Percentiles rank a stretch among this genome's conserved stretches.
phyloP scores from a whole-genome alignment of 2,113 vertebrate species.

The Oreocharis arfaki region DNA sequence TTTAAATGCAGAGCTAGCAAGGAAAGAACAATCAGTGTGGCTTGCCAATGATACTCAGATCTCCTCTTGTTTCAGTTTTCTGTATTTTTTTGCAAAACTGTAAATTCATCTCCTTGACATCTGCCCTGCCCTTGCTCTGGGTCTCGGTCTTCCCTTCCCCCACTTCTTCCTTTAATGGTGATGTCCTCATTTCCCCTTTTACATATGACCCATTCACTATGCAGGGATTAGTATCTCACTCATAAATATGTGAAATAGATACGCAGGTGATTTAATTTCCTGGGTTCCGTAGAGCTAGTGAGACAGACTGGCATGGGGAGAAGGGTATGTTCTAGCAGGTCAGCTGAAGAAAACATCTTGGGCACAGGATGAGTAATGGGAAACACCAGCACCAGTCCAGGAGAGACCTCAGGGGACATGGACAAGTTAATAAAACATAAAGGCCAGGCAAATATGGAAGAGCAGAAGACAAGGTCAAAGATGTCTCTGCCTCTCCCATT shows the following conservation, averaged over 20 bases:
- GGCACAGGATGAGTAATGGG: neutral
- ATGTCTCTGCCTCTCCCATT: neutral
- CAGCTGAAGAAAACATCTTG: neutral
- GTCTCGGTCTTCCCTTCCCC: neutral
- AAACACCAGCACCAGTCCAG: neutral
- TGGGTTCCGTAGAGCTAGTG: neutral
- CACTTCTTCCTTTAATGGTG: neutral
- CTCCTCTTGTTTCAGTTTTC: neutral
- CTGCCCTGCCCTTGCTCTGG: neutral
- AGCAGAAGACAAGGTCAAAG: neutral
- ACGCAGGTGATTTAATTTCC: conserved; percentile 12
- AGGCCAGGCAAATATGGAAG: neutral
- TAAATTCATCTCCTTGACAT: neutral
- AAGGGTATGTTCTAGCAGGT: neutral
- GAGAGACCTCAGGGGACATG: neutral
- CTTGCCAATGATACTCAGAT: neutral
- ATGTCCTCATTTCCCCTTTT: conserved; percentile 21
- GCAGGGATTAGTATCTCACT: conserved; percentile 16
- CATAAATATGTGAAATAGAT: conserved; percentile 47
- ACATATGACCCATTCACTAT: conserved; percentile 9
- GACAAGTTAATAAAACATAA: neutral
- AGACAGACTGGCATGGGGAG: neutral
- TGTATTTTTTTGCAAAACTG: neutral
- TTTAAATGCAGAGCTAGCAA: neutral
- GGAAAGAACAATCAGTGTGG: neutral